Evolutionary conservation across 2,888 invertebrate species (phyloP), one percentile per base, ranked within the genome.

Genomic region (Andrena flavipes): DNA sequence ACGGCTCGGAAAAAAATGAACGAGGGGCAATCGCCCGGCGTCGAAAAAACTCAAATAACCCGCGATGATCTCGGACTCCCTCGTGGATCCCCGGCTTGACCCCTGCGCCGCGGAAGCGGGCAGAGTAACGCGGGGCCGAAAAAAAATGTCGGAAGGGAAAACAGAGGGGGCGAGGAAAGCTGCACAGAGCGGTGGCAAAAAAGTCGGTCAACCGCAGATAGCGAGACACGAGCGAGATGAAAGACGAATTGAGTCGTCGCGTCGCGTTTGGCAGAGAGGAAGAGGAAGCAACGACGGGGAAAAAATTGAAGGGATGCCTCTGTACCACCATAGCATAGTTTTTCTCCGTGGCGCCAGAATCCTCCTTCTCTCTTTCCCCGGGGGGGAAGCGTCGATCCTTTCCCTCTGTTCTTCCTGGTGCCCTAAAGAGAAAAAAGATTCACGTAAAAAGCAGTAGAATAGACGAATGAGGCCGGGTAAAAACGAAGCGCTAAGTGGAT

Each of bases 161-260:
- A 63, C 63, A 33, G 42, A 74, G 65, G 71, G 71, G 77, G 75
- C 49, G 76, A 62, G 56, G 75, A 69, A 76, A 68, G 63, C 71
- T 65, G 59, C 76, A 80, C 62, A 62, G 59, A 29, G 30, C 65
- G 80, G 81, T 86, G 84, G 86, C 72, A 87, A 89, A 90, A 88
- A 89, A 85, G 74, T 87, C 80, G 87, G 86, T 88, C 84, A 84
- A 88, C 90, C 88, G 83, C 90, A 88, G 84, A 84, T 78, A 84
- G 20, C 49, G 75, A 71, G 63, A 68, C 64, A 76, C 60, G 65
- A 59, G 49, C 48, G 78, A 70, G 69, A 71, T 68, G 78, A 76
- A 84, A 77, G 77, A 79, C 69, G 78, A 85, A 89, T 89, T 87
- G 89, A 89, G 89, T 87, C 83, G 81, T 88, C 67, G 81, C 67